These are phyloP conservation scores for Notiomystis cincta DNA, from an alignment of 2,113 vertebrate species.

Conservation along the genomic window DNA sequence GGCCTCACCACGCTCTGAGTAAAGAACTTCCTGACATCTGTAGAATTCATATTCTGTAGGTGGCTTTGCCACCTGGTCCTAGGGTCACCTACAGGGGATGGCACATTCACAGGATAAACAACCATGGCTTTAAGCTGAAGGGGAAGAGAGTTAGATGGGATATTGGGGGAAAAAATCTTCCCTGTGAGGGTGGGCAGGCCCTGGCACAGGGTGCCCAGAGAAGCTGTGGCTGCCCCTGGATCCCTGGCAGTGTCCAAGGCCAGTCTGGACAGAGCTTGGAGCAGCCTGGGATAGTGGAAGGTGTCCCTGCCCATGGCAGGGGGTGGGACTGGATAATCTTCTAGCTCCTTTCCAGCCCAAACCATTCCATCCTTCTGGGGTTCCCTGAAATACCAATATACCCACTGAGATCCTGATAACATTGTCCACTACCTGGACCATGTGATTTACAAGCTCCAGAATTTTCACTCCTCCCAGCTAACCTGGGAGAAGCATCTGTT, in stretches of 20 bases:
- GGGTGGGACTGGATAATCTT: no score
- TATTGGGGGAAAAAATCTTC: neutral
- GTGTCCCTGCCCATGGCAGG: neutral
- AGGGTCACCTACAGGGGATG: neutral
- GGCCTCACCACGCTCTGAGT: neutral
- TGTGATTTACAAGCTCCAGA: neutral
- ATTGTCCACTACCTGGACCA: neutral
- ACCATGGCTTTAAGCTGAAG: neutral
- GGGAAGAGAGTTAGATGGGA: neutral
- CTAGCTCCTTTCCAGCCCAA: neutral
- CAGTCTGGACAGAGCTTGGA: rapidly evolving
- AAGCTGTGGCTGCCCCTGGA: neutral
- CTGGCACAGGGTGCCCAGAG: neutral
- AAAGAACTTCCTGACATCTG: neutral
- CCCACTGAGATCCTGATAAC: neutral
- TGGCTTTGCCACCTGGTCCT: neutral
- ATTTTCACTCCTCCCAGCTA: neutral
- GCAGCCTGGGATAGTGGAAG: rapidly evolving
- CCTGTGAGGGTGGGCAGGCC: rapidly evolving
- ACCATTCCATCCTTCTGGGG: neutral
- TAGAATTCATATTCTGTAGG: neutral
- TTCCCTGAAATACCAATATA: neutral
- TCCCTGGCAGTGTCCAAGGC: neutral
- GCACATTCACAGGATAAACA: rapidly evolving
- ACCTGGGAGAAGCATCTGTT: neutral